phyloP scores from a whole-genome alignment of 2,797 vertebrate species.

The Anisognathus igniventris region DNA sequence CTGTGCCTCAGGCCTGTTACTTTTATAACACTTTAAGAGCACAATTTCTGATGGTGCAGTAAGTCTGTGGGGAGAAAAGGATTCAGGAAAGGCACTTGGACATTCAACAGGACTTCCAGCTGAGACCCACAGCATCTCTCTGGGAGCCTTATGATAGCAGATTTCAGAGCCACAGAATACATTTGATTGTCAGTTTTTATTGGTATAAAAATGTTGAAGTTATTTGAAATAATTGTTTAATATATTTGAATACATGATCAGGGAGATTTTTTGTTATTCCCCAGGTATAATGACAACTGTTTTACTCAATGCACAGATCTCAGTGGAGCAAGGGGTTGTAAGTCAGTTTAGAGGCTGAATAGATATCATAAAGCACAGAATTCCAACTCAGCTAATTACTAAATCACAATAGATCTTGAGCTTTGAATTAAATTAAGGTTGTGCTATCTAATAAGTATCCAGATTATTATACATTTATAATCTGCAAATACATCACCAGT shows the following conservation, averaged over 20 bases:
- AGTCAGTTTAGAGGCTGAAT: not conserved
- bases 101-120: not conserved
- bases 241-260: not conserved
- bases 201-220: not conserved
- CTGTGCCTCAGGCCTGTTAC: not conserved
- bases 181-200: not conserved
- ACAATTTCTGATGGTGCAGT: not conserved
- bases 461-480: not conserved
- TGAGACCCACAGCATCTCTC: not conserved
- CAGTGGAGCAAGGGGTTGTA: not conserved
- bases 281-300: not conserved
- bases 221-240: not conserved
- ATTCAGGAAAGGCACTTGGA: not conserved
- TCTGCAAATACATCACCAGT: not conserved
- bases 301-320: not conserved
- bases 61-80: not conserved
- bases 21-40: not conserved
- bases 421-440: not conserved
- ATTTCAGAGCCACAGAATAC: not conserved
- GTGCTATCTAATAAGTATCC: not conserved
- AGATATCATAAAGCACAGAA: not conserved
- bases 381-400: not conserved
- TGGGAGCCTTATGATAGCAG: accelerated
- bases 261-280: not conserved
- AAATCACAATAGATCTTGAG: not conserved